Evolutionary conservation across 2,113 vertebrate species (phyloP).

Genomic region (Strix uralensis): DNA sequence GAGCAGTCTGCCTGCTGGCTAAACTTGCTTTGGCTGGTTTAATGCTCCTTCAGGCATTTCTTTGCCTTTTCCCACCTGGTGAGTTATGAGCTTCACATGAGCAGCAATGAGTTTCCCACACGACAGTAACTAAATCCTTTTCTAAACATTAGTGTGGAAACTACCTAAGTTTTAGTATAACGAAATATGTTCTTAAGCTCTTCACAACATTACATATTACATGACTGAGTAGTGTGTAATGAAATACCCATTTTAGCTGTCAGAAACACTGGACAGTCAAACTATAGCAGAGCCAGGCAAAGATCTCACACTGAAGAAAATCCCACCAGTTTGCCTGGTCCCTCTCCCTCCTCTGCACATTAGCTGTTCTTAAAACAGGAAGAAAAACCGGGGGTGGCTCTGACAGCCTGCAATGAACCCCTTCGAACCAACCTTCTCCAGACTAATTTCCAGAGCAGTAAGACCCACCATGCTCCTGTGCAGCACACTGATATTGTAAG

Average conservation of each 20-base stretch:
- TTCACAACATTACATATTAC: background rate
- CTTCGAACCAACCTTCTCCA: background rate
- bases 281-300: background rate
- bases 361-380: background rate
- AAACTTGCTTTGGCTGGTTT: background rate
- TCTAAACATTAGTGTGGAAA: background rate
- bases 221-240: background rate
- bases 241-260: background rate
- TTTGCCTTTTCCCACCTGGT: background rate
- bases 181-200: background rate
- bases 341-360: rapidly evolving
- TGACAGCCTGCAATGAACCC: background rate
- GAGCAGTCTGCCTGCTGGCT: background rate
- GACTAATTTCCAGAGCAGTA: background rate
- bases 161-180: background rate
- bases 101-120: background rate
- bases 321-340: background rate
- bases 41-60: background rate
- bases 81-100: background rate
- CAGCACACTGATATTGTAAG: background rate
- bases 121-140: background rate
- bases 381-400: background rate
- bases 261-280: background rate
- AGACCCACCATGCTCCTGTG: background rate
- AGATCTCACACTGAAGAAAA: background rate